A percentile compares a stretch with the other conserved stretches of the same genome.
These are phyloP conservation scores for Cariama cristata DNA, from an alignment of 2,113 vertebrate species.

Conservation along the genomic window DNA sequence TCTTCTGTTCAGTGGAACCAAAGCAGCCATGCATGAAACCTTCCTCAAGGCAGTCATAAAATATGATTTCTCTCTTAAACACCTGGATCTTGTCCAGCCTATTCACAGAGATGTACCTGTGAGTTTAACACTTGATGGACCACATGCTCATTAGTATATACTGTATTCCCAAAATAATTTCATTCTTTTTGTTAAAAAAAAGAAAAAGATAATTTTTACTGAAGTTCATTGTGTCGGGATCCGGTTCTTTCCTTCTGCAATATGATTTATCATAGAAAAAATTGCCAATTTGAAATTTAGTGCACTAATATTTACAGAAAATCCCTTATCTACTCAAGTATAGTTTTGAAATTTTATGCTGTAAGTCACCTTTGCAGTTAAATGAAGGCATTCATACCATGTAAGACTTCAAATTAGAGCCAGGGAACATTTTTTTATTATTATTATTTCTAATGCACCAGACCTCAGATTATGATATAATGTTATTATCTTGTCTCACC, in stretches of 20 bases:
- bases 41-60: not conserved
- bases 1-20: not conserved
- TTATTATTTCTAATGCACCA: not conserved
- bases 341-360: not conserved
- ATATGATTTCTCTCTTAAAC: not conserved
- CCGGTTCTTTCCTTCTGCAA: not conserved
- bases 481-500: not conserved
- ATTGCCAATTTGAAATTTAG: not conserved
- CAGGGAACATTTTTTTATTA: not conserved
- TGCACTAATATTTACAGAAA: slow-evolving; percentile 13
- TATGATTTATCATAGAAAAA: not conserved
- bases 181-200: not conserved
- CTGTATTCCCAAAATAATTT: not conserved
- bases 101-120: not conserved
- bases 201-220: not conserved
- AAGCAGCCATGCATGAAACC: not conserved
- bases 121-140: not conserved
- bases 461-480: not conserved
- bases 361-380: not conserved
- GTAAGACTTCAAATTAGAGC: not conserved
- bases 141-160: not conserved
- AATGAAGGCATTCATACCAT: not conserved
- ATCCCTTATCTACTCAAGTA: not conserved
- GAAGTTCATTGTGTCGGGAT: not conserved
- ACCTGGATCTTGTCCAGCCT: not conserved